Evolutionary conservation across 2,888 invertebrate genomes (phyloP).

Genomic region (Aproaerema taeniolella): DNA sequence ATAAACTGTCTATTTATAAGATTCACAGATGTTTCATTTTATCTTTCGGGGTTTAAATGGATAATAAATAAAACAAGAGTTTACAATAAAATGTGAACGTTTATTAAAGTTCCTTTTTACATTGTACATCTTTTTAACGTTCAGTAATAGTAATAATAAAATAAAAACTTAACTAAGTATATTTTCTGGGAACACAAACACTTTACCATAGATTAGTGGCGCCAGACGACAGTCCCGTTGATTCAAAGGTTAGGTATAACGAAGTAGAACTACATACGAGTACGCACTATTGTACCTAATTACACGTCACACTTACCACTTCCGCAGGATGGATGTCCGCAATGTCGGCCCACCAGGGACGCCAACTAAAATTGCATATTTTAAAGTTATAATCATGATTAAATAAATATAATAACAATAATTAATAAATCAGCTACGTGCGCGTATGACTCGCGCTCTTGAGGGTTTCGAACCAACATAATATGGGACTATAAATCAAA

Average conservation of each 20-base stretch:
- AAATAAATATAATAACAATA: neutral
- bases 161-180: constrained; percentile 19
- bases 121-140: constrained; percentile 29
- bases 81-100: constrained; percentile 39
- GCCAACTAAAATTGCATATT: constrained; percentile 57
- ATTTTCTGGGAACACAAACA: constrained; percentile 16
- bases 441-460: too few relatives aligned
- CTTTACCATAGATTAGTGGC: constrained; percentile 19
- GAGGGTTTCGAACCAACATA: too few relatives aligned
- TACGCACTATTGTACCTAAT: constrained; percentile 54
- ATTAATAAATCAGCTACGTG: neutral
- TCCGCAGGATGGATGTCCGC: constrained; percentile 15
- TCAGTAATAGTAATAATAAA: too few relatives aligned
- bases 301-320: constrained; percentile 64
- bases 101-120: constrained; percentile 38
- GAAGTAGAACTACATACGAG: constrained; percentile 42
- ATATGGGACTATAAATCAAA: too few relatives aligned
- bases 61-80: constrained; percentile 39
- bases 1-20: constrained; percentile 70
- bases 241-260: constrained; percentile 19
- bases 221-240: constrained; percentile 29
- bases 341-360: constrained; percentile 24
- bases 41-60: constrained; percentile 23
- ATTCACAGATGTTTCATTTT: constrained; percentile 31
- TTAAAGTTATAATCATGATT: constrained; percentile 11